These are phyloP conservation scores for Rhynchophorus ferrugineus DNA, from an alignment of 1,140 invertebrate genomes.

Conservation along the genomic window DNA sequence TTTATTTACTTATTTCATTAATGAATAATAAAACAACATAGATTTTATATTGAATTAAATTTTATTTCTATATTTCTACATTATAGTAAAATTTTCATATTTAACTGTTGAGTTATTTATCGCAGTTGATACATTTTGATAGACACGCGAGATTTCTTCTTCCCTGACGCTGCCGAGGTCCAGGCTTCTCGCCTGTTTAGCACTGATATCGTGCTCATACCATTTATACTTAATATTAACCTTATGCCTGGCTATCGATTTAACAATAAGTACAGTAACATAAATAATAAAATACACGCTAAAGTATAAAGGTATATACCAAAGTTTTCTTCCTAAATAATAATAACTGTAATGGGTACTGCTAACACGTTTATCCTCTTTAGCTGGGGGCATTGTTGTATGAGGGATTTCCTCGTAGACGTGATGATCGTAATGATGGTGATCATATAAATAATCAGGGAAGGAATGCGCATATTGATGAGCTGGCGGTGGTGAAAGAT, in stretches of 20 bases:
- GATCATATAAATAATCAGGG: conserved; percentile 23
- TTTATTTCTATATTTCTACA: conserved; percentile 19
- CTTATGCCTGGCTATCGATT: conserved; percentile 71
- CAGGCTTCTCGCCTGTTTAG: conserved; percentile 21
- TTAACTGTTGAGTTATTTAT: conserved; percentile 29
- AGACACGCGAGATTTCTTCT: conserved; percentile 16
- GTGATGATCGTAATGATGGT: conserved; percentile 38
- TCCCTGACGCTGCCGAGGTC: conserved; percentile 21
- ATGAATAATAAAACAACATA: conserved; percentile 3
- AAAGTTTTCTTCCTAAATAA: conserved; percentile 70
- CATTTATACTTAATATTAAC: conserved; percentile 41
- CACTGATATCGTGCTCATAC: conserved; percentile 19
- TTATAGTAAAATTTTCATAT: conserved; percentile 29
- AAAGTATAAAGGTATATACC: conserved; percentile 76
- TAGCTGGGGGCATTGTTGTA: conserved; percentile 40
- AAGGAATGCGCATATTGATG: conserved; percentile 20
- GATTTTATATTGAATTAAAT: conserved; percentile 1
- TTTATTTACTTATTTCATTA: too few species aligned
- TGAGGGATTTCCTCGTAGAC: conserved; percentile 41
- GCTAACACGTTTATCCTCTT: conserved; percentile 53
- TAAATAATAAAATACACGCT: conserved; percentile 79
- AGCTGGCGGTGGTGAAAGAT: conserved; percentile 15
- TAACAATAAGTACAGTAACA: conserved; percentile 66
- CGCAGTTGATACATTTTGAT: conserved; percentile 27
- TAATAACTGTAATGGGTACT: conserved; percentile 72